Base-by-base conservation (phyloP, 2,113 vertebrate genomes). In the Callospermophilus lateralis region DNA sequence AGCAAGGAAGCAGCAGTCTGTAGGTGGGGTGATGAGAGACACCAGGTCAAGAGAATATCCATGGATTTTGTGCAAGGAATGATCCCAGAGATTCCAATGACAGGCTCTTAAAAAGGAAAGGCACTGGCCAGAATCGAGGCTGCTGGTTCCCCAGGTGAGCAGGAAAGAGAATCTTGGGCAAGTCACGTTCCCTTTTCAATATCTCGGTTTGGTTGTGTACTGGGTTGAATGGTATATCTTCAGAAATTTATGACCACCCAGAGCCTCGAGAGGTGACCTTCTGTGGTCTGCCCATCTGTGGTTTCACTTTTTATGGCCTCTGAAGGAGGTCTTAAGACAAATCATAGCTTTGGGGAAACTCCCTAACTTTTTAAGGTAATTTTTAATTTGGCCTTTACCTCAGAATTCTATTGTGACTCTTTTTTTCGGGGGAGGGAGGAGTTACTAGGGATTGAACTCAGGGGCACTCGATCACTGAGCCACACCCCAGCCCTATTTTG, bases 381-480 rank as follows among this genome's bases (percentile, higher is more conserved):
- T 96, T 94, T 55, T 72, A 70, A 89, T 13, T 78, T 92, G 78
- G 78, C 76, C 63, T 92, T 70, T 65, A 80, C 53, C n/a, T 32
- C 67, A 51, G n/a, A 34, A 28, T 80, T 77, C 94, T 87, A 67
- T 87, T 34, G 30, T 90, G 53, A 84, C 34, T 84, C 53, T 81
- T 76, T 92, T 94, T 51, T 51, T 51, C 0, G 12, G 48, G 48
- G 48, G 12, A 13, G 48, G 12, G 48, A 2, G 10, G 48, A 12
- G 48, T 45, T 9, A 45, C 48, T 11, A 13, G 48, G 48, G 48
- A 51, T 51, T 51, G 48, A 51, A 51, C 48, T 53, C 51, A 53
- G 51, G 51, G 15, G 51, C 13, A 53, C 51, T 53, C 3, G 16
- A 53, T 15, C 51, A 53, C 16, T 53, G 51, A 53, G 16, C 51